phyloP scores from a whole-genome alignment of 2,113 vertebrate species.

The Reinhardtius hippoglossoides region DNA sequence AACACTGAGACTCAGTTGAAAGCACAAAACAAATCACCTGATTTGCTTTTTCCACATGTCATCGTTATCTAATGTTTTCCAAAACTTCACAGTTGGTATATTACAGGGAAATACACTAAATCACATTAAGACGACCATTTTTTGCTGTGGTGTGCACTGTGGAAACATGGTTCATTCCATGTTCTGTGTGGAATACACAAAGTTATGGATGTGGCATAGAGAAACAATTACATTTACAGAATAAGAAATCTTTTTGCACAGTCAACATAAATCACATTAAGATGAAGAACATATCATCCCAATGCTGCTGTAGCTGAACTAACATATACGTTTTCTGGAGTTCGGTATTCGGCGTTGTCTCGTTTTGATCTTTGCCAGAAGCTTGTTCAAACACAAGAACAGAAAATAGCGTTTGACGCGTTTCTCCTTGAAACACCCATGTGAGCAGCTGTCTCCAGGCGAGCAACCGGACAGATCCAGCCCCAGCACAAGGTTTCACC shows the following conservation, averaged over 20 bases:
- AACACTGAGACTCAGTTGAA: constrained; percentile 11
- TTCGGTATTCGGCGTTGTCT: no score
- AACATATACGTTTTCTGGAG: no score
- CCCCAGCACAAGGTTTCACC: not conserved
- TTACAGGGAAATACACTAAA: not conserved
- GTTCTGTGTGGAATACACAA: no score
- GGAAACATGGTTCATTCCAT: not conserved
- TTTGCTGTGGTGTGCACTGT: not conserved
- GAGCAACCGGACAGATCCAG: constrained; percentile 2
- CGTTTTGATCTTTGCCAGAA: not conserved
- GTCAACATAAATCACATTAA: no score
- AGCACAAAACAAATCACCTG: constrained; percentile 17
- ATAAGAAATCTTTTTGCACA: no score
- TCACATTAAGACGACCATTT: not conserved
- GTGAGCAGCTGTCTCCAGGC: constrained; percentile 20
- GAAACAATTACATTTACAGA: no score
- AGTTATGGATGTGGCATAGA: no score
- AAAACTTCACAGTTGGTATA: not conserved
- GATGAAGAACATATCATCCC: no score
- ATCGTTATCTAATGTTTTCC: not conserved
- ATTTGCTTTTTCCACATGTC: not conserved
- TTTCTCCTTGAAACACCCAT: constrained; percentile 28
- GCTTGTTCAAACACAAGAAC: not conserved
- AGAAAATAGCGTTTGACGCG: not conserved
- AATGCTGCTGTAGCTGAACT: no score